Base-by-base conservation (phyloP, 2,888 invertebrate species). In the Trissonchulus latispiculum region DNA sequence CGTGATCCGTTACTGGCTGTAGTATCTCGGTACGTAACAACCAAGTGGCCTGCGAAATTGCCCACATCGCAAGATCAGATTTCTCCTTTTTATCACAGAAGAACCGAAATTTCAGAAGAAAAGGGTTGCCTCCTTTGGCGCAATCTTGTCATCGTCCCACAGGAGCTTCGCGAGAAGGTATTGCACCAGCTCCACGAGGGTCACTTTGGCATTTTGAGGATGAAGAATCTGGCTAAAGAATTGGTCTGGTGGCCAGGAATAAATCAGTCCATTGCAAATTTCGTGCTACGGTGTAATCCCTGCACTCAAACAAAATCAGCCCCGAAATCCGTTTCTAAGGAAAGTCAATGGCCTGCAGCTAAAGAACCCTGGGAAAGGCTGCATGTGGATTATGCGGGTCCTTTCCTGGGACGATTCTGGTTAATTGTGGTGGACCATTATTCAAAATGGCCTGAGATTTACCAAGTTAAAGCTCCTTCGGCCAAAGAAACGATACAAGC, bases 341-440 rank as follows among this genome's bases (percentile, higher is more conserved):
- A 80, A 0, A 76, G 77, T 61, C 77, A 80, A 28, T 82, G 81
- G 81, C 74, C 77, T 31, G 75, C 61, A 61, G 77, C 82, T 35
- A 76, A 74, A 2, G 75, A 77, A 72, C 79, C 80, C 15, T 83
- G 82, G 81, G 78, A 83, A 72, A 77, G 84, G 31, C 75, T 85
- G 1, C 84, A 85, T 77, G 77, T 83, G 28, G 85, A 85, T 76
- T 84, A 83, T 78, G 83, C 84, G 15, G 84, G 84, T 15, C 84
- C 83, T 36, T 75, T 82, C 48, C 64, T 78, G 2, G 80, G 78
- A 18, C 74, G 74, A 15, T 80, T 78, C 77, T 79, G 82, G 36
- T 74, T 84, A 1, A 76, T 85, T n/a, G 76, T 84, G 3, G 80
- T 83, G 1, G 84, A 85, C 75, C 78, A 83, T 8, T 80, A 79